Base-by-base conservation (phyloP, 2,888 invertebrate genomes). In the Perizoma affinitatum region DNA sequence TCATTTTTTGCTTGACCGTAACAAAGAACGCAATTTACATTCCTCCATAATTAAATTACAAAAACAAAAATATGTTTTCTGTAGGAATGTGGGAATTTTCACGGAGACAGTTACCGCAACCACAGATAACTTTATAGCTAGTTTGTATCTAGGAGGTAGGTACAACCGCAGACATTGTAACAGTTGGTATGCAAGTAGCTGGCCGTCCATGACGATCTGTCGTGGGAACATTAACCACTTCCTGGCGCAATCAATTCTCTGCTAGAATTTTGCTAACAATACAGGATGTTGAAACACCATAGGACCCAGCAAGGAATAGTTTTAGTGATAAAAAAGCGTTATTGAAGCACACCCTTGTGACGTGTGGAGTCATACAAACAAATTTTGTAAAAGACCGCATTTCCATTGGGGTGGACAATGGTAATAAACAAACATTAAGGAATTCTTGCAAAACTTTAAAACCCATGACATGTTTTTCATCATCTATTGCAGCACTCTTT, bases 241-340 rank as follows among this genome's bases (percentile, higher is more conserved):
- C 79, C 75, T 74, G 63, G 66, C 74, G 69, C 71, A 74, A 78
- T 76, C 72, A 70, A 75, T 78, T 73, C 47, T 54, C 63, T 68
- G 61, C 61, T 61, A 70, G 22, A 22, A 22, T 22, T 22, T 22
- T 22, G 22, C 22, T 22, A 22, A 22, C 22, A 22, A 22, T 22
- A 22, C 22, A 22, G 22, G 3, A 22, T 22, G 22, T 22, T 22
- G 22, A 22, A 22, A 22, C 3, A 3, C 22, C 22, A 22, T 22
- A 22, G 22, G 22, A 22, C 1, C n/a, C 22, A 22, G 22, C 22
- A 22, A 22, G 22, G 3, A 22, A 22, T 22, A 3, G 22, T 22
- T 22, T 22, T 3, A 22, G 22, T 22, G 22, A 22, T 22, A 22
- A 22, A 22, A 22, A 22, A 22, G 22, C 3, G 22, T 2, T 22